Evolutionary conservation across 2,113 vertebrate genomes (phyloP).

Genomic region (Pelmatolapia mariae): DNA sequence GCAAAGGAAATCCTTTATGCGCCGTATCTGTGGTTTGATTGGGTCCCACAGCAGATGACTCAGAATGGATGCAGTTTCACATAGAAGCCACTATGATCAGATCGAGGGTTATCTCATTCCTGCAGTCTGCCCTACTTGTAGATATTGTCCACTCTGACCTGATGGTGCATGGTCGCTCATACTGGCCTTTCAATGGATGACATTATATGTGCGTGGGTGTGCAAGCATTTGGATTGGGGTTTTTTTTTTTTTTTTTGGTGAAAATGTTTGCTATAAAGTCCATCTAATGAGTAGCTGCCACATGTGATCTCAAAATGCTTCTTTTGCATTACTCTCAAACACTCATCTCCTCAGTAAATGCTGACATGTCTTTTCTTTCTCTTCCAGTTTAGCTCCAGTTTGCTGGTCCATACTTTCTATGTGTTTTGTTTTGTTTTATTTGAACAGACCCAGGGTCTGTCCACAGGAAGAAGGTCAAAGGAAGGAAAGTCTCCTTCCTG

Average conservation of each 20-base stretch:
- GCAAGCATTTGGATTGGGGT: rapidly evolving
- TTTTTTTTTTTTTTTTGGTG: neutral
- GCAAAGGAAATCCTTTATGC: neutral
- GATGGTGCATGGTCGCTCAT: neutral
- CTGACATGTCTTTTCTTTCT: neutral
- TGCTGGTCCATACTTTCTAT: neutral
- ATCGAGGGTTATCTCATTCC: neutral
- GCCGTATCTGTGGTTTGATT: neutral
- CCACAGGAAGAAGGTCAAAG: neutral
- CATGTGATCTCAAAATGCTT: neutral
- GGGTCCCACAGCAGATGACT: neutral
- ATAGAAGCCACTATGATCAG: neutral
- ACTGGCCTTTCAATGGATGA: neutral
- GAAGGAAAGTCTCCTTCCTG: neutral
- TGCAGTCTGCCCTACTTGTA: neutral
- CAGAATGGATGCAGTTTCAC: neutral
- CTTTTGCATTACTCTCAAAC: neutral
- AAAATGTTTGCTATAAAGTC: neutral
- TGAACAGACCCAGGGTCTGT: neutral
- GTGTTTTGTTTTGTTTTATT: neutral
- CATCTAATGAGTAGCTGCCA: neutral
- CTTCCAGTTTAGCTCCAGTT: neutral
- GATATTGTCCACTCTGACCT: neutral
- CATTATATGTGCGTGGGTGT: neutral
- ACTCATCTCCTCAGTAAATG: neutral